Base-by-base conservation (phyloP, 2,888 invertebrate species). In the Nemurella pictetii region DNA sequence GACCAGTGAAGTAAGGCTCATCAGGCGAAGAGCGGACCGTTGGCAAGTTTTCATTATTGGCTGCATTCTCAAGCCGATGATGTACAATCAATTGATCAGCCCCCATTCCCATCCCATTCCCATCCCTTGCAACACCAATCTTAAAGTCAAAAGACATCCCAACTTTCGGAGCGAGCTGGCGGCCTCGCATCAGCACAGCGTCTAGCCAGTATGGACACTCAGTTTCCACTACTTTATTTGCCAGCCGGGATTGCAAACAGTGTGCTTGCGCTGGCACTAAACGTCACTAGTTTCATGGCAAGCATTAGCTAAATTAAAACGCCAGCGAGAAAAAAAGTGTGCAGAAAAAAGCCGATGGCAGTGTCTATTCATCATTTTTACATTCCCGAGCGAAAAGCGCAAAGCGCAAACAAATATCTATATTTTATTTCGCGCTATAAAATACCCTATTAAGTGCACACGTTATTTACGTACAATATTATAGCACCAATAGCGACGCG, bases 401-500 rank as follows among this genome's bases (percentile, higher is more conserved):
- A 55, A 55, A 7, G 12, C 55, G 55, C 55, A 55, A 55, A 55
- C 55, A 55, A 55, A 55, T 55, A 55, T 55, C 55, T 55, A 55
- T 55, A 55, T 55, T 55, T 55, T 55, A 55, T 55, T 55, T 55
- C 55, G 20, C 55, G 55, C 55, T 55, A 55, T 55, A 55, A 55
- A 55, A 55, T 55, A 55, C 20, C 55, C 55, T 55, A 20, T 55
- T 15, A 55, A 55, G 55, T 7, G 55, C 12, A 20, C 55, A 12
- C 55, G 75, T 75, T 75, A 75, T 75, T 75, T 75, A 75, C 75
- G 75, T 28, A 27, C 28, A 26, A 75, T 75, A 27, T 28, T 75
- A 28, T 25, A 75, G 27, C 27, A 27, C 27, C 26, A 28, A 28
- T 26, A 75, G 75, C 27, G 75, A 75, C 9, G 28, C 28, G 9